phyloP scores from a whole-genome alignment of 2,888 invertebrate genomes.

The Caenorhabditis sp. region DNA sequence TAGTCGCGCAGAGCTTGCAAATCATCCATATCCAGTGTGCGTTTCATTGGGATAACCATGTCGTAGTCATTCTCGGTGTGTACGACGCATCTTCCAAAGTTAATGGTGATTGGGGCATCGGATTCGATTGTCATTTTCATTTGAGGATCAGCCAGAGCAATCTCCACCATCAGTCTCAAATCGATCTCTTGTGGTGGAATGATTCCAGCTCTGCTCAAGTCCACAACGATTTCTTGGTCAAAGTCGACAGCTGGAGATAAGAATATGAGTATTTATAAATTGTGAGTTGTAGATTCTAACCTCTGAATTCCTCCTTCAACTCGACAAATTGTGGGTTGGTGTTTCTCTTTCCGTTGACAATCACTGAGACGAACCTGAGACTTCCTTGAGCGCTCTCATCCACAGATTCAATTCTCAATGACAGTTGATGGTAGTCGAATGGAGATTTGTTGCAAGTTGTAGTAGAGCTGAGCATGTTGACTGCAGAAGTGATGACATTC shows the following conservation, averaged over 20 bases:
- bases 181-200: constrained; percentile 11
- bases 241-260: too few relatives aligned
- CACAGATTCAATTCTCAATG: neutral
- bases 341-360: neutral
- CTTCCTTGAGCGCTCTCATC: neutral
- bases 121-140: neutral
- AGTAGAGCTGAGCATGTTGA: neutral
- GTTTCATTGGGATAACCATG: neutral
- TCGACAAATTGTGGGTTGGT: too few relatives aligned
- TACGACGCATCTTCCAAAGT: neutral
- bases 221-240: too few relatives aligned
- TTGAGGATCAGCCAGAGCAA: neutral
- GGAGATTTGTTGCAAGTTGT: too few relatives aligned
- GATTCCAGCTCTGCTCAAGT: too few relatives aligned
- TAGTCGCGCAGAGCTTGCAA: neutral
- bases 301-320: too few relatives aligned
- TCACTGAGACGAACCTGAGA: neutral
- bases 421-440: neutral
- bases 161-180: neutral
- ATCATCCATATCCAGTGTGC: neutral
- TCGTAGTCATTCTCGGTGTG: neutral
- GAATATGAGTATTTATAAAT: too few relatives aligned
- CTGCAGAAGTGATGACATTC: neutral
- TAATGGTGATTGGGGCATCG: neutral
- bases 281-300: too few relatives aligned